Conservation (phyloP, 2,113 vertebrate genomes). For the Mustela lutreola region DNA sequence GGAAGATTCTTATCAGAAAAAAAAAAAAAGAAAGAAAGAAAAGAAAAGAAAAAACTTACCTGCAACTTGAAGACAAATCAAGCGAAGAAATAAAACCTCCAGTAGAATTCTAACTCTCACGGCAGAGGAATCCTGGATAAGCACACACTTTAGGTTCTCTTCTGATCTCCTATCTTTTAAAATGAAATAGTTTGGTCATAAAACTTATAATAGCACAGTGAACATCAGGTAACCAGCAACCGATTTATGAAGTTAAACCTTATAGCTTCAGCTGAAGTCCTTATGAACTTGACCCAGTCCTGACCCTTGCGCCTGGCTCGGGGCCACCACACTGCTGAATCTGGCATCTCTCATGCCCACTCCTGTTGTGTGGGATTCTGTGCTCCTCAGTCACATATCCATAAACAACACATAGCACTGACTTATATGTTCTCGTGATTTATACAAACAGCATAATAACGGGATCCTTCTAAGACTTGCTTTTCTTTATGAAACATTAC, state of each 20-base stretch:
- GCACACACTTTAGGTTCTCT: not conserved
- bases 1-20: constrained; percentile 34
- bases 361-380: not conserved
- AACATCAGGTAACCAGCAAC: not conserved
- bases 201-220: not conserved
- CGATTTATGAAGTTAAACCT: not conserved
- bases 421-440: not conserved
- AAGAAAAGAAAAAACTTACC: not conserved
- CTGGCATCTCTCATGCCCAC: not conserved
- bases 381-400: not conserved
- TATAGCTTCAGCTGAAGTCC: not conserved
- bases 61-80: constrained; percentile 37
- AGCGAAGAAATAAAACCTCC: constrained; percentile 30
- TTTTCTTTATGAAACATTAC: not conserved
- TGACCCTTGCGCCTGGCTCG: not conserved
- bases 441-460: not conserved
- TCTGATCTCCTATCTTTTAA: not conserved
- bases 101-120: not conserved
- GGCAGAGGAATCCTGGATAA: not conserved
- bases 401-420: not conserved
- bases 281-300: not conserved
- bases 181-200: constrained; percentile 29
- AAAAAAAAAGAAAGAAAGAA: not conserved
- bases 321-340: not conserved
- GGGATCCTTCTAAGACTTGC: not conserved